phyloP scores from a whole-genome alignment of 2,888 invertebrate genomes.

The Agonopterix arenella region DNA sequence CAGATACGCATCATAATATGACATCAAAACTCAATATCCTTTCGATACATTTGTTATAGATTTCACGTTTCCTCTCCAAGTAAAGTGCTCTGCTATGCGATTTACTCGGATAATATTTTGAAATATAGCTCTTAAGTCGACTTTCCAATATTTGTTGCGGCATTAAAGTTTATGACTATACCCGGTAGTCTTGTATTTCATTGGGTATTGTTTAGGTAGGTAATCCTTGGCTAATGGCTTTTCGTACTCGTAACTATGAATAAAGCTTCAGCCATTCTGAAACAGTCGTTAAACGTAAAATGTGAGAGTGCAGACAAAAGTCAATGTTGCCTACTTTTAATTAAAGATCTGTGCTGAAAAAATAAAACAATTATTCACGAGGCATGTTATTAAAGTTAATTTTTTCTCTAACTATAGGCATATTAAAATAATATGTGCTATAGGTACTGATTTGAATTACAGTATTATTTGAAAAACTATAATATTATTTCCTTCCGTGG shows the following conservation, averaged over 20 bases:
- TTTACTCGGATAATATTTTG: conserved; percentile 46
- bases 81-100: conserved; percentile 34
- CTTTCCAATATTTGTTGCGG: conserved; percentile 45
- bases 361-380: not conserved
- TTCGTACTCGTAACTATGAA: conserved; percentile 8
- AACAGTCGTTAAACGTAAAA: no score
- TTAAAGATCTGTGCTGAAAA: no score
- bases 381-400: no score
- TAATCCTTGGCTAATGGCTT: conserved; percentile 26
- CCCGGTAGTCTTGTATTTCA: conserved; percentile 35
- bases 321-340: no score
- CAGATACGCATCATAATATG: conserved; percentile 50
- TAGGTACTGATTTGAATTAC: no score
- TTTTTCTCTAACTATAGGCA: no score
- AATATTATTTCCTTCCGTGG: no score
- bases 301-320: no score
- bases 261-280: conserved; percentile 2
- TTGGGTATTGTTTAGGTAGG: conserved; percentile 31
- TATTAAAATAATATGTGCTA: no score
- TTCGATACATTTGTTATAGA: conserved; percentile 58
- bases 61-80: conserved; percentile 50
- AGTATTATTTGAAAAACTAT: no score
- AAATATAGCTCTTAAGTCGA: conserved; percentile 41
- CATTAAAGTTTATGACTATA: conserved; percentile 45
- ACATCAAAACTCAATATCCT: conserved; percentile 68